Evolutionary conservation across 2,113 vertebrate species (phyloP), one percentile per base, ranked within the genome.

Genomic region (Heterochromis multidens): DNA sequence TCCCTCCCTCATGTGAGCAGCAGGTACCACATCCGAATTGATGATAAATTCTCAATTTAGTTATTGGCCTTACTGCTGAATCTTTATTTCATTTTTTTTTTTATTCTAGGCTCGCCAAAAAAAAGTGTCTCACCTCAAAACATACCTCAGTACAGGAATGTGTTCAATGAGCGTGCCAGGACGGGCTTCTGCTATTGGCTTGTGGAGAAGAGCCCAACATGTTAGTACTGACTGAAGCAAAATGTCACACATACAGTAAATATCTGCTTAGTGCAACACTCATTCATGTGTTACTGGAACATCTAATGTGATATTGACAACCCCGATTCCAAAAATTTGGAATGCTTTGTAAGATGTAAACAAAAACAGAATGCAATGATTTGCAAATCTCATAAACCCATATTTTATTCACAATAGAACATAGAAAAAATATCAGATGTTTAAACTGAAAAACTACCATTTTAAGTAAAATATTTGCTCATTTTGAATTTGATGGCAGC

Each of bases 171-270:
- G 43, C 80, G 80, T 2, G 93, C 94, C 27, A 90, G 85, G 65
- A 92, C 70, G 57, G 88, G 86, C 56, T 94, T 95, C 87, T 86
- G 88, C 85, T 95, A 94, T 83, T 95, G 93, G 93, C 74, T 92
- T 5, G 6, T 84, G 37, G 94, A 95, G 80, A 92, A 92, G 56
- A 93, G 58, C 61, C 67, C 92, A 60, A 37, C 58, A 56, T 92
- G 94, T 94, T 74, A 88, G 84, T 83, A 57, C 14, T 46, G 43
- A 61, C 40, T 33, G 11, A 35, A 67, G 57, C 3, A 19, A 72
- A 72, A 61, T 67, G 40, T 57, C 21, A 59, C 58, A 27, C 52
- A 16, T n/a, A 33, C 56, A 77, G 13, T 77, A 85, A 80, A 21
- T 80, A 65, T 72, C 59, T 62, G 14, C 63, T 72, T 52, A 6